These are phyloP conservation scores for Anarrhichthys ocellatus DNA, from an alignment of 2,113 vertebrate species.

Conservation along the genomic window DNA sequence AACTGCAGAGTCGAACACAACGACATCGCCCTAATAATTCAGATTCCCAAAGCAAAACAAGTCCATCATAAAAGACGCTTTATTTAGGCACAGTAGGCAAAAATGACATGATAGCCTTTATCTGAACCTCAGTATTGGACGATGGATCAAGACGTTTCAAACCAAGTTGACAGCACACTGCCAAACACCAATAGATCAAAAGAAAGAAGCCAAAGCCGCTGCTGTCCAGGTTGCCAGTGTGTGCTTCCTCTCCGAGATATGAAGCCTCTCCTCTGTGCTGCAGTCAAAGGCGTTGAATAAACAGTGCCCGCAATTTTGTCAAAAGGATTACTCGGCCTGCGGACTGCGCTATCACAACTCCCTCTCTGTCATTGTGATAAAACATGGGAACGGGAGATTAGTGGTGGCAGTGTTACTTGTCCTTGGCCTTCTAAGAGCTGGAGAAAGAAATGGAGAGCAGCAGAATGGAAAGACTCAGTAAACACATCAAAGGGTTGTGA, in stretches of 20 bases:
- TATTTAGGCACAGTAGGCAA: background rate
- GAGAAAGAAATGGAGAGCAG: conserved; percentile 38
- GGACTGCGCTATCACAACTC: conserved; percentile 67
- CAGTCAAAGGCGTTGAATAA: conserved; percentile 68
- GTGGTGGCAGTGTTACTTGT: conserved; percentile 59
- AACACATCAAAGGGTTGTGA: conserved; percentile 14
- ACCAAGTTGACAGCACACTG: conserved; percentile 10
- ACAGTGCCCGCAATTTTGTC: conserved; percentile 72
- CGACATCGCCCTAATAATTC: background rate
- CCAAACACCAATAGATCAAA: conserved; percentile 18
- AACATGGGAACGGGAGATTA: conserved; percentile 78
- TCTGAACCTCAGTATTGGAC: conserved; percentile 9
- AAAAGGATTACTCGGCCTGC: conserved; percentile 72
- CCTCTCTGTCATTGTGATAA: conserved; percentile 74
- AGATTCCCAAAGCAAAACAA: conserved; percentile 11
- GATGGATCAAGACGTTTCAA: conserved; percentile 1
- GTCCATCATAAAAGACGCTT: background rate
- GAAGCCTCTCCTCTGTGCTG: conserved; percentile 36
- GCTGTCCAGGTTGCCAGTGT: conserved; percentile 51
- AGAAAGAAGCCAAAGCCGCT: conserved; percentile 19
- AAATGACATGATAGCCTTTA: background rate
- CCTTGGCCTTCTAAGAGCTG: conserved; percentile 57
- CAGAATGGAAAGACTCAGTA: conserved; percentile 23
- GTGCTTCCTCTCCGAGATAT: conserved; percentile 35
- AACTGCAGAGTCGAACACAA: background rate